Evolutionary conservation across 2,797 vertebrate species (phyloP), one percentile per base, ranked within the genome.

Genomic region (Sciurus vulgaris): DNA sequence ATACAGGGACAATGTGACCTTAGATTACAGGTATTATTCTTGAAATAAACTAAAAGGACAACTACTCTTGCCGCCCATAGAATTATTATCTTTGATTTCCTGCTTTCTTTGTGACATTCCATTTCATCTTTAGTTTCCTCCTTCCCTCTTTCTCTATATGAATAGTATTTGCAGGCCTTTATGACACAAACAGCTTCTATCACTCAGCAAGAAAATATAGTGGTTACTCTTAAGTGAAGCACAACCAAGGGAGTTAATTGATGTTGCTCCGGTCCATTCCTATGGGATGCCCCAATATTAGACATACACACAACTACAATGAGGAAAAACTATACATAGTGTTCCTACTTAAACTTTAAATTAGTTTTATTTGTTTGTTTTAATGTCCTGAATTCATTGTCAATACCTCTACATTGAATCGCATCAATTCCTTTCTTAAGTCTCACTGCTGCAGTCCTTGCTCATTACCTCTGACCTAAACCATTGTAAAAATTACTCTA

Each of bases 31-130:
- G 44, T 8, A 15, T 59, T 70, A 14, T 92, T 78, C 63, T 74
- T 86, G 47, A 87, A 93, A 95, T 89, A 74, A 83, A 24, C 83
- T 79, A 69, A 93, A 96, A 89, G 61, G 54, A 33, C 74, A n/a
- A 44, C 41, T 70, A 38, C 65, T 91, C 67, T 93, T 81, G n/a
- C 61, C 85, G 56, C 38, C 33, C 88, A 38, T 78, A 51, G 24
- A 65, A 24, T 38, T 84, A 33, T 63, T 94, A 78, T 69, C 41
- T 28, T 49, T 85, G 86, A 49, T 63, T 96, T 96, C 74, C 84
- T 86, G 18, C 83, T 96, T 95, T 93, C 90, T 70, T 49, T 1
- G 38, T 91, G 78, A 92, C 13, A 38, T 93, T 85, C 73, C 61
- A 90, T 95, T 97, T 86, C 73, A 49, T 93, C 91, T 81, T 73